phyloP scores from a whole-genome alignment of 2,888 invertebrate species.

The Oxystoma pomonae region DNA sequence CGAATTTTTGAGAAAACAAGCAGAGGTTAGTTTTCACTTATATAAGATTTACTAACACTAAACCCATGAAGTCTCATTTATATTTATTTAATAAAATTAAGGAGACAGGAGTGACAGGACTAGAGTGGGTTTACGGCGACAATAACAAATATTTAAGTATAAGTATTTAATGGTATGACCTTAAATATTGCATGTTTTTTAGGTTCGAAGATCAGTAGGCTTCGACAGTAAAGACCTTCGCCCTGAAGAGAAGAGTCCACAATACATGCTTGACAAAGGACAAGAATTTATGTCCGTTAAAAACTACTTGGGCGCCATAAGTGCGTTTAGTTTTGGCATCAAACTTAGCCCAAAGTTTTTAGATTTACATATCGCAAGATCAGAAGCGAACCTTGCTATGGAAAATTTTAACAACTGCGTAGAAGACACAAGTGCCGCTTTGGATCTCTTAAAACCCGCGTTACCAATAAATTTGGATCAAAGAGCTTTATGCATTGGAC shows the following conservation, averaged over 20 bases:
- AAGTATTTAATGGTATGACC: too few species aligned
- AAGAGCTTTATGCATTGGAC: slow-evolving; percentile 67
- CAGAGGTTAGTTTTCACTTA: too few species aligned
- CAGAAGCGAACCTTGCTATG: slow-evolving; percentile 70
- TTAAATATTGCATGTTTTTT: too few species aligned
- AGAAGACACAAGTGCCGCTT: slow-evolving; percentile 60
- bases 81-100: too few species aligned
- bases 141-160: too few species aligned
- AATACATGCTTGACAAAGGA: slow-evolving; percentile 78
- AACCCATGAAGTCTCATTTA: background rate
- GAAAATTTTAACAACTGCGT: slow-evolving; percentile 64
- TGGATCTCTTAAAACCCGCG: slow-evolving; percentile 70
- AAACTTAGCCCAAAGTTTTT: slow-evolving; percentile 67
- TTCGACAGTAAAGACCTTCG: slow-evolving; percentile 68
- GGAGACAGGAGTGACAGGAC: too few species aligned
- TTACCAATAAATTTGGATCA: slow-evolving; percentile 67
- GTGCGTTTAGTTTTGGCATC: slow-evolving; percentile 77
- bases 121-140: too few species aligned
- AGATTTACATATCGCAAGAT: slow-evolving; percentile 70
- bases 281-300: slow-evolving; percentile 70
- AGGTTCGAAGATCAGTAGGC: slow-evolving; percentile 54
- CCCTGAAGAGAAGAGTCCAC: slow-evolving; percentile 77
- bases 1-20: slow-evolving; percentile 77
- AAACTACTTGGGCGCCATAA: slow-evolving; percentile 76
- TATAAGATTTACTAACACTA: too few species aligned